phyloP scores from a whole-genome alignment of 2,888 invertebrate species.

The Euphydryas editha region DNA sequence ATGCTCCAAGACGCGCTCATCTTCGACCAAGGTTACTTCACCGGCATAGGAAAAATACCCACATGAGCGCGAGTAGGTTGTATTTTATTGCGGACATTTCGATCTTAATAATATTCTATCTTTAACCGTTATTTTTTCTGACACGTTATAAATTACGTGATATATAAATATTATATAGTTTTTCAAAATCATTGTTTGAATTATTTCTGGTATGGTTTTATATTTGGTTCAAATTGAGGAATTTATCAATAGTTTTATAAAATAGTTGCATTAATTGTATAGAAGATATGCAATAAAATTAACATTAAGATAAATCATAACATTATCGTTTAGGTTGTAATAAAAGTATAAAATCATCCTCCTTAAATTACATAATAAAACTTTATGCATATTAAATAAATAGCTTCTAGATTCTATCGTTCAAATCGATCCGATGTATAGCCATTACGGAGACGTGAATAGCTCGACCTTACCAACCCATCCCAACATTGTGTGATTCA shows the following conservation, averaged over 20 bases:
- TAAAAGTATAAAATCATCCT: slow-evolving; percentile 1
- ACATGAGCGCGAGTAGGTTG: slow-evolving; percentile 39
- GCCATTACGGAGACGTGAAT: slow-evolving; percentile 66
- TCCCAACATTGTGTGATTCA: slow-evolving; percentile 64
- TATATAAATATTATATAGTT: too few relatives aligned
- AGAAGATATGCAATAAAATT: background rate
- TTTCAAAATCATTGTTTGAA: too few relatives aligned
- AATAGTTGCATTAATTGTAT: background rate
- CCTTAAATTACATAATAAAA: slow-evolving; percentile 16
- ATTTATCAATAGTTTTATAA: too few relatives aligned
- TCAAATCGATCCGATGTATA: slow-evolving; percentile 54
- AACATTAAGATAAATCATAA: background rate
- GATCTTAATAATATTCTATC: slow-evolving; percentile 36
- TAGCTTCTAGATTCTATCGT: slow-evolving; percentile 45
- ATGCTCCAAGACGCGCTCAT: slow-evolving; percentile 76
- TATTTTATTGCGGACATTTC: slow-evolving; percentile 42
- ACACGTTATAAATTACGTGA: background rate
- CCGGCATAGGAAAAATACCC: slow-evolving; percentile 41
- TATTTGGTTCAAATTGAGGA: too few relatives aligned
- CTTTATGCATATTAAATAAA: slow-evolving; percentile 30
- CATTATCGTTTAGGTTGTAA: background rate
- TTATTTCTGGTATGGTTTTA: too few relatives aligned
- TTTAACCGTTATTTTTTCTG: background rate
- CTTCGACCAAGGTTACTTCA: slow-evolving; percentile 70
- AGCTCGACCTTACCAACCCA: slow-evolving; percentile 75